These are phyloP conservation scores for Chrysodeixis includens DNA, from an alignment of 2,888 invertebrate genomes.

Conservation along the genomic window DNA sequence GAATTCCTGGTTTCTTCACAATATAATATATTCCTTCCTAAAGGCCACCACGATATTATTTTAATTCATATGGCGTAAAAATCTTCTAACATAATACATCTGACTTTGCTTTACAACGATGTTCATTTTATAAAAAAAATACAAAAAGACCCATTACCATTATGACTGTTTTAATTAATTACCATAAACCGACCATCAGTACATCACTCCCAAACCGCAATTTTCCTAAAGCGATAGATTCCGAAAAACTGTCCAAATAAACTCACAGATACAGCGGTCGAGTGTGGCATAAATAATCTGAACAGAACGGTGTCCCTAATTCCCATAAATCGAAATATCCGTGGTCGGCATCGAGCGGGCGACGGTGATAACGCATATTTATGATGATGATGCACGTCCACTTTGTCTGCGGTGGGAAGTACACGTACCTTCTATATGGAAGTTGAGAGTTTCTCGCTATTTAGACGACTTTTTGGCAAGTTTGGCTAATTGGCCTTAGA, in stretches of 20 bases:
- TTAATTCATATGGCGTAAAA: no score
- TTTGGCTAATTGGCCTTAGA: no score
- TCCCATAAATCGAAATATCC: slow-evolving; percentile 76
- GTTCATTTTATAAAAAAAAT: no score
- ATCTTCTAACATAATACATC: no score
- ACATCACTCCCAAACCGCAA: slow-evolving; percentile 7
- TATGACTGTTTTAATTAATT: slow-evolving; percentile 6
- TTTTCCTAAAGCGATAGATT: slow-evolving; percentile 18
- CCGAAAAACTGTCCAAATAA: slow-evolving; percentile 47
- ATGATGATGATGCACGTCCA: slow-evolving; percentile 54
- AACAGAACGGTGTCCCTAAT: slow-evolving; percentile 63
- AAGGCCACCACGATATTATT: no score
- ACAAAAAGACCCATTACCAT: no score
- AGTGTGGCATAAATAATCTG: slow-evolving; percentile 62
- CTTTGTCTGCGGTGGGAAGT: slow-evolving; percentile 46
- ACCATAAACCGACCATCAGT: neutral
- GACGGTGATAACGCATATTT: slow-evolving; percentile 68
- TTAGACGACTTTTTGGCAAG: neutral
- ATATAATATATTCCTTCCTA: no score
- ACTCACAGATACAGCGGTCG: slow-evolving; percentile 43
- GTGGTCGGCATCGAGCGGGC: slow-evolving; percentile 59
- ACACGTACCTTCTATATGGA: slow-evolving; percentile 13
- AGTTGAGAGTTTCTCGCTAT: slow-evolving; percentile 19
- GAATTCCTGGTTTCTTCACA: no score
- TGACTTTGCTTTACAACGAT: no score